Evolutionary conservation across 1,140 invertebrate genomes (phyloP), one percentile per base, ranked within the genome.

Genomic region (Carposina sasakii): DNA sequence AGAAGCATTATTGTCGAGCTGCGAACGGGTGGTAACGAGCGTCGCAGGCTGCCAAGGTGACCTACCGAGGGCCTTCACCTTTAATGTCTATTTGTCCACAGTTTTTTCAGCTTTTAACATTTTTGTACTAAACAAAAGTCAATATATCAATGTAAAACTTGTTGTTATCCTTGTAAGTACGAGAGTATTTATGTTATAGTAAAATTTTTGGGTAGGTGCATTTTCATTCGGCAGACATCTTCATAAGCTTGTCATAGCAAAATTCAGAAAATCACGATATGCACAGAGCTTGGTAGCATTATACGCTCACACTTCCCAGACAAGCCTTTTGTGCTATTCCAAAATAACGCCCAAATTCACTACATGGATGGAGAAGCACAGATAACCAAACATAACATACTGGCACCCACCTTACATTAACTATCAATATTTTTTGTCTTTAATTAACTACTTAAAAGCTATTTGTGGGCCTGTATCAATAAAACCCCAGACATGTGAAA

Each of bases 241-340:
- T 72, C 76, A 72, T 82, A 58, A 67, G 75, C 76, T 81, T 78
- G 67, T 65, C 64, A 67, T 78, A 71, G 61, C 62, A 63, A 67
- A 76, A 64, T 67, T 71, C 65, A 67, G 69, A 75, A 57, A 30
- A 21, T 66, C 71, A 76, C 70, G 55, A 69, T 54, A 64, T 67
- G 76, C 78, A 83, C 78, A 73, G 65, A 71, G 78, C 78, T 83
- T 81, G 67, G 74, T 81, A 82, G 76, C 67, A 65, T 65, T n/a
- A 73, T 83, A 81, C 73, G 76, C 75, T 81, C 78, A 81, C 78
- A 82, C 76, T 81, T 82, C 73, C 78, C 78, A 81, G 76, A 78
- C 75, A 52, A 62, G 55, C 58, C 59, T 63, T 63, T 64, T 74
- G 67, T 78, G 70, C 60, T 71, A 71, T 76, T 68, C n/a, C n/a